A percentile compares a stretch with the other conserved stretches of the same genome.
Conservation (phyloP, 2,888 invertebrate genomes). For the Pegoplata infirma region DNA sequence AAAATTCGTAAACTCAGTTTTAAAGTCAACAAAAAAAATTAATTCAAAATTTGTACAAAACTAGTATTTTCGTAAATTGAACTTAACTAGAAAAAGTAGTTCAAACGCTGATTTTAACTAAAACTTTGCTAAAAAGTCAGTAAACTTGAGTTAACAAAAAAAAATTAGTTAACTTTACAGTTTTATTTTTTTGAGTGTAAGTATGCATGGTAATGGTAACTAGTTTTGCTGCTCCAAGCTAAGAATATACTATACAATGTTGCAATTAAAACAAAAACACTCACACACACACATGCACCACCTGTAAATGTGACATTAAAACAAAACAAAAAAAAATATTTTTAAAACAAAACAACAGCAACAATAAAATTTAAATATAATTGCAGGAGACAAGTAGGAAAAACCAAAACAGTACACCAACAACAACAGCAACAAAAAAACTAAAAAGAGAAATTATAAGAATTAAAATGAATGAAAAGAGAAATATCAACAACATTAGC, state of each 20-base stretch:
- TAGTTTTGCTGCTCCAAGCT: slow-evolving; percentile 16
- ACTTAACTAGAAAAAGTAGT: no score
- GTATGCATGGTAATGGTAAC: neutral
- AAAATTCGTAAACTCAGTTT: no score
- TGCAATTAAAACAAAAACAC: slow-evolving; percentile 58
- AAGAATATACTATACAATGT: slow-evolving; percentile 14
- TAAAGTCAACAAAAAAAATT: no score
- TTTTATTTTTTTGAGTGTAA: slow-evolving; percentile 18
- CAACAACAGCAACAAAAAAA: slow-evolving; percentile 44
- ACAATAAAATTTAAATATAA: slow-evolving; percentile 67
- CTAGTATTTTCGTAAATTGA: no score
- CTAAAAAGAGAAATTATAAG: slow-evolving; percentile 56
- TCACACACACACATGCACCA: no score
- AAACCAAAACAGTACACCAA: slow-evolving; percentile 38
- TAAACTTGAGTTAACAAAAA: no score
- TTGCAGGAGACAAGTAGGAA: slow-evolving; percentile 63
- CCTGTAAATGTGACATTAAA: slow-evolving; percentile 59
- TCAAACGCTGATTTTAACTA: no score
- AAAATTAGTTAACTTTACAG: no score
- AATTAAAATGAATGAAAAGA: slow-evolving; percentile 61
- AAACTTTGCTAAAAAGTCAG: no score
- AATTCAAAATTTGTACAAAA: no score
- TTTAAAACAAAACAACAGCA: slow-evolving; percentile 25
- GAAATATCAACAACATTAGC: slow-evolving; percentile 60
- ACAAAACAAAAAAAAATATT: slow-evolving; percentile 17